phyloP scores from a whole-genome alignment of 2,888 invertebrate species.

The Troides oblongomaculatus region DNA sequence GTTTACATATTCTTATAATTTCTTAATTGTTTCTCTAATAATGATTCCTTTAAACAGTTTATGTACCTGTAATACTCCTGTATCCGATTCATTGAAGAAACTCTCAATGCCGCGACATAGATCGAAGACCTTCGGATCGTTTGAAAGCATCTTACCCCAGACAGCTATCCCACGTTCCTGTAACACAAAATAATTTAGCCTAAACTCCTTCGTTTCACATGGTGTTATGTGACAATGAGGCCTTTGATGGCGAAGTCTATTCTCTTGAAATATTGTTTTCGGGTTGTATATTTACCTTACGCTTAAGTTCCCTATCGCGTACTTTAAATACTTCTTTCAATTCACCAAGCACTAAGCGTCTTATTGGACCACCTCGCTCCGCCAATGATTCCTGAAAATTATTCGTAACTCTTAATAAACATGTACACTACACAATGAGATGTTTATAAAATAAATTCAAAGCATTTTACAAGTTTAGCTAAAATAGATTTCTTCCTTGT shows the following conservation, averaged over 20 bases:
- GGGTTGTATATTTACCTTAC: constrained; percentile 48
- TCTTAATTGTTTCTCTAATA: too few species aligned
- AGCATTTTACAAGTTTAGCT: too few species aligned
- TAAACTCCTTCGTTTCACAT: neutral
- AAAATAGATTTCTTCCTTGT: too few species aligned
- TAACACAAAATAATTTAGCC: neutral
- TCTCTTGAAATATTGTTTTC: too few species aligned
- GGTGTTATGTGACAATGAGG: too few species aligned
- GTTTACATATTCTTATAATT: too few species aligned
- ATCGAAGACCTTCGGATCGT: constrained; percentile 61
- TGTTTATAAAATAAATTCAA: too few species aligned
- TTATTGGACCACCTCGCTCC: constrained; percentile 63
- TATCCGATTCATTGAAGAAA: constrained; percentile 67
- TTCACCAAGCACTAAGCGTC: constrained; percentile 65
- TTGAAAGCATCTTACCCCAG: constrained; percentile 66
- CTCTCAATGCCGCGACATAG: constrained; percentile 62
- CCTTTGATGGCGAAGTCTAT: neutral
- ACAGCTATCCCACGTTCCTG: constrained; percentile 67
- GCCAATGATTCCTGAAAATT: constrained; percentile 57
- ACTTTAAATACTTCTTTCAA: constrained; percentile 62
- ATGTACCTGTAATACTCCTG: constrained; percentile 63
- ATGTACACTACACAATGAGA: too few species aligned
- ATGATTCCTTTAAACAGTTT: neutral
- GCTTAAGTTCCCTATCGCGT: constrained; percentile 57
- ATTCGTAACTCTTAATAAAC: neutral